Evolutionary conservation across 2,797 vertebrate genomes (phyloP).

Genomic region (Melopsittacus undulatus): DNA sequence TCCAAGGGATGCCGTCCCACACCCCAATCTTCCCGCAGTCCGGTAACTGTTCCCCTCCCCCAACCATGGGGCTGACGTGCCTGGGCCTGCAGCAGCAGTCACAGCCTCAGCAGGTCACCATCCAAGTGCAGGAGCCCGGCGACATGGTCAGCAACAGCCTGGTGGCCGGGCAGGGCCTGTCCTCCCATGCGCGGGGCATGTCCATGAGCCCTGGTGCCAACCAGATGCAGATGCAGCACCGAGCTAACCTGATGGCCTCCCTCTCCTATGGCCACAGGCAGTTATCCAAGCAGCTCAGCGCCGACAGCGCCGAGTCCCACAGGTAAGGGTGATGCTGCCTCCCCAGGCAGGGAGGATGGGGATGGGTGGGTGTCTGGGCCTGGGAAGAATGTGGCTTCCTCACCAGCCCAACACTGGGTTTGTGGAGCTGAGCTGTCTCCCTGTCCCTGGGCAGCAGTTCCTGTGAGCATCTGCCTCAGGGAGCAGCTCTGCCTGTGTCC

Average conservation of each 20-base stretch:
- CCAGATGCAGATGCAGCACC: conserved; percentile 82
- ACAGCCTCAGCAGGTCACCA: conserved; percentile 85
- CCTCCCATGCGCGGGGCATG: conserved; percentile 47
- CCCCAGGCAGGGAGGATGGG: background rate
- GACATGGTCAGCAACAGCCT: conserved; percentile 73
- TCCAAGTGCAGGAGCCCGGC: conserved; percentile 93
- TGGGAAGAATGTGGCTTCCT: fast-evolving
- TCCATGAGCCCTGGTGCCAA: conserved; percentile 72
- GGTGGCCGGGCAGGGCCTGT: conserved; percentile 53
- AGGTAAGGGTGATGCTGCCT: conserved; percentile 76
- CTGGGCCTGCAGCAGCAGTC: conserved; percentile 77
- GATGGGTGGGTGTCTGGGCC: fast-evolving
- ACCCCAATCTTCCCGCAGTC: conserved; percentile 85
- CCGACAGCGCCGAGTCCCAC: conserved; percentile 95
- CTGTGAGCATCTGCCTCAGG: background rate
- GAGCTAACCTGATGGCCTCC: conserved; percentile 86
- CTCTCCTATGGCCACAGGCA: conserved; percentile 87
- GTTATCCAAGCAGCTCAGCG: conserved; percentile 96
- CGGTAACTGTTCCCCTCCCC: conserved; percentile 88
- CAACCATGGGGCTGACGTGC: conserved; percentile 81
- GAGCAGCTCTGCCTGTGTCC: background rate
- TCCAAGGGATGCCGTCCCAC: conserved; percentile 84
- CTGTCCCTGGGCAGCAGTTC: background rate
- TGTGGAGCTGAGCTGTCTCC: background rate
- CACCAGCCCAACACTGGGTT: fast-evolving